Percentiles rank a stretch among this genome's conserved stretches.
Conservation (phyloP, 2,797 vertebrate genomes). For the Semaprochilodus insignis region DNA sequence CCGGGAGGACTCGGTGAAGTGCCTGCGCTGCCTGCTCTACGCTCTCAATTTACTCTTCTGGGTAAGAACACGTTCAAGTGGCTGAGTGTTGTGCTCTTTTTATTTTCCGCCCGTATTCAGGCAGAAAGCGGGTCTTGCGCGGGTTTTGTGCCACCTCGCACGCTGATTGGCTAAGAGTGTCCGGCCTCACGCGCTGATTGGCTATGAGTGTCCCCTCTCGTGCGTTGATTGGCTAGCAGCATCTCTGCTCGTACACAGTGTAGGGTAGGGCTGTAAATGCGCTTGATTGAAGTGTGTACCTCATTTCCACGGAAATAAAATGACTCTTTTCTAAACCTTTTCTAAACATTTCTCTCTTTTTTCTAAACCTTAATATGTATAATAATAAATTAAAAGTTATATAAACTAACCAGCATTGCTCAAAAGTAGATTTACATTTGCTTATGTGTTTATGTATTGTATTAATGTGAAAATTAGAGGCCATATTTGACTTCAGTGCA, state of each 20-base stretch:
- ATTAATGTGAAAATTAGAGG: too few relatives aligned
- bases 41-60: conserved; percentile 96
- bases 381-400: too few relatives aligned
- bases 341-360: too few relatives aligned
- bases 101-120: background rate
- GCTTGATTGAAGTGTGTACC: background rate
- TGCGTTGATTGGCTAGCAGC: background rate
- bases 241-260: background rate
- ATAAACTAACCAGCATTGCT: too few relatives aligned
- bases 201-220: background rate
- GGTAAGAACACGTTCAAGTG: conserved; percentile 80
- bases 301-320: background rate
- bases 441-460: too few relatives aligned
- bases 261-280: too few relatives aligned
- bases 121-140: background rate
- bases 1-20: conserved; percentile 95
- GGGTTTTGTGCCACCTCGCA: background rate
- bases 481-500: too few relatives aligned
- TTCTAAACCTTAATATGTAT: too few relatives aligned
- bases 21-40: conserved; percentile 92
- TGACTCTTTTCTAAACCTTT: too few relatives aligned
- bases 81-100: background rate
- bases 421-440: too few relatives aligned
- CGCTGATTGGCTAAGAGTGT: background rate
- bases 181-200: background rate